Conservation (phyloP, 2,797 vertebrate species). For the Euthynnus affinis region DNA sequence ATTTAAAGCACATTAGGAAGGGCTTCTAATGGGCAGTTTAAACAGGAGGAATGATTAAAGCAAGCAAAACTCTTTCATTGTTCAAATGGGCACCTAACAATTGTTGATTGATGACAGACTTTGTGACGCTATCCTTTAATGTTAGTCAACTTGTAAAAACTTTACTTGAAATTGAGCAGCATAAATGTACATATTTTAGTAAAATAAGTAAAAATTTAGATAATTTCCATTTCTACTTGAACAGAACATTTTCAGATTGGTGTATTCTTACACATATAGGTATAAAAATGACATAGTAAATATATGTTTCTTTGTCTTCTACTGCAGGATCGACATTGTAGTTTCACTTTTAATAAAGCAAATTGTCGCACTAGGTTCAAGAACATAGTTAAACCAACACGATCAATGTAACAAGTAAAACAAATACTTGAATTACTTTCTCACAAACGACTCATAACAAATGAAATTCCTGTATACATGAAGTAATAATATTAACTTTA, state of each 20-base stretch:
- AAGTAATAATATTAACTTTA: not conserved
- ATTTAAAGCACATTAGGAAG: not conserved
- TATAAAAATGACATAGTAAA: not conserved
- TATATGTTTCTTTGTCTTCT: not conserved
- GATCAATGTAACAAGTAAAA: too few species aligned
- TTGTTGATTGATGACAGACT: not conserved
- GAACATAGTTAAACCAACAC: too few species aligned
- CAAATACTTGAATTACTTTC: not conserved
- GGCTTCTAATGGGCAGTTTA: too few species aligned
- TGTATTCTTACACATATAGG: too few species aligned
- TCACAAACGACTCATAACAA: not conserved
- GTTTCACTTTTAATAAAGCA: conserved; percentile 7
- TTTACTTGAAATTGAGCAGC: not conserved
- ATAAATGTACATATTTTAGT: not conserved
- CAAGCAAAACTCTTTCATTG: not conserved
- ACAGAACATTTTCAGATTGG: not conserved
- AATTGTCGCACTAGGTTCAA: too few species aligned
- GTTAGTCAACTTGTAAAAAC: too few species aligned
- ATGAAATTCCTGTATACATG: not conserved
- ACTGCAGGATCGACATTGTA: not conserved
- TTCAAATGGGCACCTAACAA: not conserved
- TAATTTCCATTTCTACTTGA: not conserved
- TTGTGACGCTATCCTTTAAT: not conserved
- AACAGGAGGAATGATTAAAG: too few species aligned
- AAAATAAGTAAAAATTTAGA: not conserved